Base-by-base conservation (phyloP, 2,888 invertebrate genomes). In the Ephialtes manifestator region DNA sequence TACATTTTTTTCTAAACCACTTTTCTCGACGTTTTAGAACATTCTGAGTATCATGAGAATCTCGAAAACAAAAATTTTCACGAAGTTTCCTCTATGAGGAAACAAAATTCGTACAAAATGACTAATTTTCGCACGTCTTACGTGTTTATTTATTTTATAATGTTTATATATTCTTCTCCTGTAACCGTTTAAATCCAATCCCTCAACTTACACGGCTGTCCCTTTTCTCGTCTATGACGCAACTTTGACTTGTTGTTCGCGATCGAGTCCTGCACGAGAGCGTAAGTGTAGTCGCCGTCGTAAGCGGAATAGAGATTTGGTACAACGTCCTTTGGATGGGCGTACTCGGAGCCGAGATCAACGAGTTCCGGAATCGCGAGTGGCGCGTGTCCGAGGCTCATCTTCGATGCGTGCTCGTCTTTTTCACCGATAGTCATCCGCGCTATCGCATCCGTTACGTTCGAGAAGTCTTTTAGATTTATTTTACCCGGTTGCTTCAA, bases 401-500 rank as follows among this genome's bases (percentile, higher is more conserved):
- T 87, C 86, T 92, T 93, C 48, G 93, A 90, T n/a, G 92, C 90
- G 60, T 94, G 93, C 48, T 94, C 94, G 46, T 93, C 93, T 77
- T 90, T 95, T 93, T 89, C 95, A 92, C 87, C 96, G 94, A 90
- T 95, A 94, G 90, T 96, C 94, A 96, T 96, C 91, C 96, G 95
- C 87, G 96, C 96, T 67, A 98, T 96, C 5, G 97, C 98, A 93
- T 98, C 98, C 90, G 97, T 97, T 84, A 98, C 98, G 94, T 98
- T 96, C 70, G 97, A 97, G 94, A 97, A 98, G 94, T 98, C 98
- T 94, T 97, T 97, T 95, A 98, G 95, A 93, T 98, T 98, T 92
- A 98, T 94, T 94, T 98, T 98, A 81, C 98, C 98, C 18, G 98
- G 98, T 96, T 98, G 97, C 96, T 96, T 96, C 87, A 96, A 92